phyloP scores from a whole-genome alignment of 2,888 invertebrate species.

The Ethmia dodecea region DNA sequence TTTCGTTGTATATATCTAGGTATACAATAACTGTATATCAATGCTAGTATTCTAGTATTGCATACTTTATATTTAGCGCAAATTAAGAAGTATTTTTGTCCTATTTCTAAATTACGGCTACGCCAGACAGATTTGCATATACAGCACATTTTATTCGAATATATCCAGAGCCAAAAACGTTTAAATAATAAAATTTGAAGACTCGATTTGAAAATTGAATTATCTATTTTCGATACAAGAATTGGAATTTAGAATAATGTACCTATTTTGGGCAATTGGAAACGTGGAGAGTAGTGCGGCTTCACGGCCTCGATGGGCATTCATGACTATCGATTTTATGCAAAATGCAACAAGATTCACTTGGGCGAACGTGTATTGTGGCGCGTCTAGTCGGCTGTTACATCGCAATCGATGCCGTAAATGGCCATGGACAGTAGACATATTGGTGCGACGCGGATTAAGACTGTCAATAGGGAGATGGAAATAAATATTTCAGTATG shows the following conservation, averaged over 20 bases:
- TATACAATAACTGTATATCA: too few species aligned
- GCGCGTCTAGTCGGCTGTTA: constrained; percentile 62
- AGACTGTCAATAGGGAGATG: constrained; percentile 14
- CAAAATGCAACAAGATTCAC: constrained; percentile 77
- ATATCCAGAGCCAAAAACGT: too few species aligned
- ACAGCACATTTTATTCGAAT: too few species aligned
- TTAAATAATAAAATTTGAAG: too few species aligned
- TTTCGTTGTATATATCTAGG: too few species aligned
- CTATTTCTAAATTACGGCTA: too few species aligned
- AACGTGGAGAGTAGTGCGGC: constrained; percentile 51
- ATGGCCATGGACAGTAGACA: constrained; percentile 45
- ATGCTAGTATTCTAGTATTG: too few species aligned
- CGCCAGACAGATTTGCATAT: too few species aligned
- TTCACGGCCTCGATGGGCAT: constrained; percentile 47
- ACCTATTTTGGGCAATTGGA: constrained; percentile 52
- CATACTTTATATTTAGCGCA: too few species aligned
- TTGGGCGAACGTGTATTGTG: constrained; percentile 53
- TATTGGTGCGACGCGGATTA: constrained; percentile 34
- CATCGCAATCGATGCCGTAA: constrained; percentile 46
- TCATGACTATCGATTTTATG: constrained; percentile 77
- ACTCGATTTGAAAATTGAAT: constrained; percentile 35
- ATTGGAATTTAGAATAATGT: constrained; percentile 55
- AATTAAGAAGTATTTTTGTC: too few species aligned
- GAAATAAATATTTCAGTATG: too few species aligned
- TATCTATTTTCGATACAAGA: constrained; percentile 33